Evolutionary conservation across 2,113 vertebrate species (phyloP).

Genomic region (Aphyosemion australe): DNA sequence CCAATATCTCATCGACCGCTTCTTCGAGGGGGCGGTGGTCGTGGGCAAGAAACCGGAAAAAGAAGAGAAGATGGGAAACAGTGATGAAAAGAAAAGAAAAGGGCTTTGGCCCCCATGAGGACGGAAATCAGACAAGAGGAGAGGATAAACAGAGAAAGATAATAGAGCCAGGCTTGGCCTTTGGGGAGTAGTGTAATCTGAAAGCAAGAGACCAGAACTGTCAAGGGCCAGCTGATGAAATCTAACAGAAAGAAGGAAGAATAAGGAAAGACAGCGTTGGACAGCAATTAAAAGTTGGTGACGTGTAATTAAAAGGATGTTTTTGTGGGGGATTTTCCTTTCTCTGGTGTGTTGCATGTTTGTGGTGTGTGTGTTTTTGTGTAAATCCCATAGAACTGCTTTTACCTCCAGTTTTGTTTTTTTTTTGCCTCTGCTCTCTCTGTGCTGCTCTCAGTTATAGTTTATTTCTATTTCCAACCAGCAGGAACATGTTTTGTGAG

Average conservation of each 20-base stretch:
- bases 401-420: neutral
- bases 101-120: constrained; percentile 30
- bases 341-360: constrained; percentile 3
- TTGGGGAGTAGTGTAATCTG: constrained; percentile 63
- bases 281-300: constrained; percentile 19
- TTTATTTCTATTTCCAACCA: constrained; percentile 12
- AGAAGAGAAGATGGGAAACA: constrained; percentile 10
- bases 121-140: constrained; percentile 14
- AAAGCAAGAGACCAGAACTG: constrained; percentile 48
- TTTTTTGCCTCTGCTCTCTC: neutral
- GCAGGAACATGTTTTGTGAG: neutral
- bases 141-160: constrained; percentile 45
- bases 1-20: neutral
- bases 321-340: constrained; percentile 7
- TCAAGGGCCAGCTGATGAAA: constrained; percentile 60
- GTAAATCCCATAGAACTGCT: constrained; percentile 2
- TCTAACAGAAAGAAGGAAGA: constrained; percentile 42
- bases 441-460: neutral
- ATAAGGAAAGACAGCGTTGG: constrained; percentile 1
- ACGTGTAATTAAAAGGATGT: constrained; percentile 35
- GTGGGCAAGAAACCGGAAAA: constrained; percentile 26
- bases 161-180: constrained; percentile 33
- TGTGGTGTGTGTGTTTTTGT: constrained; percentile 6
- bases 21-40: neutral
- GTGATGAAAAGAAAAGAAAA: constrained; percentile 49